Percentiles rank a stretch among this genome's conserved stretches.
Conservation (phyloP, 2,797 vertebrate genomes). For the Sebastes taczanowskii region DNA sequence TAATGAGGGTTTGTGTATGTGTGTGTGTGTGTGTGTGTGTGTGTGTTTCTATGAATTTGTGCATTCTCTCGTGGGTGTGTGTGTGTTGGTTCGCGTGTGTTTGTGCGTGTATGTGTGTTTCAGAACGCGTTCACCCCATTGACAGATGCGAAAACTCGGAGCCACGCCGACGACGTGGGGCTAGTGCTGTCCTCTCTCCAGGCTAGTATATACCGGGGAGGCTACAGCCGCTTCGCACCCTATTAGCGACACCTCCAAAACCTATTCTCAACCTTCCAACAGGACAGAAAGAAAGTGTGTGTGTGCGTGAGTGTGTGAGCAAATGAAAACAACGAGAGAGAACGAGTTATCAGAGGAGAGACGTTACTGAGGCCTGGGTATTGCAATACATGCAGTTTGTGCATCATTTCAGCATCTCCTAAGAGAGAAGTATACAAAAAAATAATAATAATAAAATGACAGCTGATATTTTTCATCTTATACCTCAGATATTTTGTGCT, state of each 20-base stretch:
- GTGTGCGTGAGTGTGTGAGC: constrained; percentile 27
- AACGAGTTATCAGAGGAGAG: constrained; percentile 80
- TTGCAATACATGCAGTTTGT: constrained; percentile 96
- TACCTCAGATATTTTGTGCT: constrained; percentile 99
- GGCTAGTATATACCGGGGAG: constrained; percentile 99
- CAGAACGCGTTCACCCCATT: constrained; percentile 98
- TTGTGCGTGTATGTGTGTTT: constrained; percentile 76
- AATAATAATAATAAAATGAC: constrained; percentile 60
- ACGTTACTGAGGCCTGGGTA: constrained; percentile 94
- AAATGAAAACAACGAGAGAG: constrained; percentile 47
- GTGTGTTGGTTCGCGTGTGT: not conserved
- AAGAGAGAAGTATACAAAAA: constrained; percentile 74
- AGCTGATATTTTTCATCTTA: constrained; percentile 98
- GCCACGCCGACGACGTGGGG: constrained; percentile 96
- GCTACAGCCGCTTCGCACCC: constrained; percentile 99
- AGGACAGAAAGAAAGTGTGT: constrained; percentile 58
- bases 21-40: constrained; percentile 70
- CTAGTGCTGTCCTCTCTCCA: constrained; percentile 99
- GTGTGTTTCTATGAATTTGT: constrained; percentile 5
- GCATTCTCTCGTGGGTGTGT: not conserved
- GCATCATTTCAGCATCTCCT: constrained; percentile 95
- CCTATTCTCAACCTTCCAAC: constrained; percentile 74
- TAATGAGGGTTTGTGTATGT: constrained; percentile 26
- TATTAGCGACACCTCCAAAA: constrained; percentile 82
- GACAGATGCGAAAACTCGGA: constrained; percentile 98